These are phyloP conservation scores for Labeo rohita DNA, from an alignment of 2,113 vertebrate genomes.

Conservation along the genomic window DNA sequence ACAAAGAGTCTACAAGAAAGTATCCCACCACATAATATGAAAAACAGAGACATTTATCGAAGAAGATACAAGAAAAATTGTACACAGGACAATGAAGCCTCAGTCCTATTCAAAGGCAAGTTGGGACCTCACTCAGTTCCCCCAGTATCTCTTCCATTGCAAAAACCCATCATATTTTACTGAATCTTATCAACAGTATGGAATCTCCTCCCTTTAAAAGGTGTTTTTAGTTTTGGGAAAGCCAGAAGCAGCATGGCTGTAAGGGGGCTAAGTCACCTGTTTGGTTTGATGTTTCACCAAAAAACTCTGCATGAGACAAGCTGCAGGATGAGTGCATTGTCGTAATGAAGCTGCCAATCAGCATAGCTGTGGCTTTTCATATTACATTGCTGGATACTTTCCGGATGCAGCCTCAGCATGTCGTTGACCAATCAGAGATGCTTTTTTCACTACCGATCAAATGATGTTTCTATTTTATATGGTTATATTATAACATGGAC, in stretches of 20 bases:
- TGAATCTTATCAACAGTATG: not conserved
- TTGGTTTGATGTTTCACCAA: too few species aligned
- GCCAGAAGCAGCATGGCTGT: not conserved
- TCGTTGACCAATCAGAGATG: not conserved
- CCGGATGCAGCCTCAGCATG: not conserved
- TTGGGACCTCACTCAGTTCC: too few species aligned
- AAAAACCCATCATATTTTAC: too few species aligned
- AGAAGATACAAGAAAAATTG: too few species aligned
- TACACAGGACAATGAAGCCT: too few species aligned
- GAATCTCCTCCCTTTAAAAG: not conserved
- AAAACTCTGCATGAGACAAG: not conserved
- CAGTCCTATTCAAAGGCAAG: not conserved
- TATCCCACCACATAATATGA: too few species aligned
- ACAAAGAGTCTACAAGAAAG: too few species aligned
- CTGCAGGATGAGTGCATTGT: not conserved
- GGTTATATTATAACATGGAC: not conserved
- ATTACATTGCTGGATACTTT: not conserved
- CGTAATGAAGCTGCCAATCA: not conserved
- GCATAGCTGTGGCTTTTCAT: too few species aligned
- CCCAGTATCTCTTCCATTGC: too few species aligned
- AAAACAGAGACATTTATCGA: too few species aligned
- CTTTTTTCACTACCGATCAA: not conserved
- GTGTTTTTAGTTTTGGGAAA: not conserved
- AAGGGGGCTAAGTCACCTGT: too few species aligned
- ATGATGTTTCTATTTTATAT: not conserved